Percentiles rank a stretch among this genome's conserved stretches.
Evolutionary conservation across 2,113 vertebrate genomes (phyloP).

Genomic region (Centropus unirufus): DNA sequence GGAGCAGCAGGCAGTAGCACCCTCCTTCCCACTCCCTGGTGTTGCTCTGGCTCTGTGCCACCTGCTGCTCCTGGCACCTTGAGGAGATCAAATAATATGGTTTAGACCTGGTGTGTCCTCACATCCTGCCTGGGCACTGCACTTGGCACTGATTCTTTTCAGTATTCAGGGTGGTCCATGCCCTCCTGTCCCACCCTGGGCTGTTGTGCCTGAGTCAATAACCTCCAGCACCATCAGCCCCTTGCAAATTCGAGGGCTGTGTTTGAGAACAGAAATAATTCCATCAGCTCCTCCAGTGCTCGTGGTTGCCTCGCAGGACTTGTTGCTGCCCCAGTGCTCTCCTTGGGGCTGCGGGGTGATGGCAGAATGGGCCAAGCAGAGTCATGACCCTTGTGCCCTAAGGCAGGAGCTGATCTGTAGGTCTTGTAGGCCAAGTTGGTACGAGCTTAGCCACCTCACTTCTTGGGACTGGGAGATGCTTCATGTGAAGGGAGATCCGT

Average conservation of each 20-base stretch:
- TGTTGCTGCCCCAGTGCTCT: neutral
- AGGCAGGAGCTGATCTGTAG: neutral
- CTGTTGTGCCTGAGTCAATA: rapidly evolving
- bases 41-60: neutral
- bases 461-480: neutral
- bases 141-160: neutral
- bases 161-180: neutral
- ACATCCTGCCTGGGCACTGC: neutral
- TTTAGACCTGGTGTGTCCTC: neutral
- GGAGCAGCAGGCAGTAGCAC: neutral
- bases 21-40: rapidly evolving
- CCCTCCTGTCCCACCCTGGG: neutral
- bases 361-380: neutral
- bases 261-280: rapidly evolving
- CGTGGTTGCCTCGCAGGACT: neutral
- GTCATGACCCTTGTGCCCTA: neutral
- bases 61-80: neutral
- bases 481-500: neutral
- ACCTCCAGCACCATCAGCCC: rapidly evolving
- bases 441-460: neutral
- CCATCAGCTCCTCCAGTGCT: rapidly evolving
- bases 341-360: rapidly evolving
- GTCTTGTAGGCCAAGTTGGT: rapidly evolving
- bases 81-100: rapidly evolving
- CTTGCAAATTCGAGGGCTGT: rapidly evolving